A percentile compares a stretch with the other conserved stretches of the same genome.
phyloP scores from a whole-genome alignment of 2,797 vertebrate species.

The Lepidocolaptes lacrymiger region DNA sequence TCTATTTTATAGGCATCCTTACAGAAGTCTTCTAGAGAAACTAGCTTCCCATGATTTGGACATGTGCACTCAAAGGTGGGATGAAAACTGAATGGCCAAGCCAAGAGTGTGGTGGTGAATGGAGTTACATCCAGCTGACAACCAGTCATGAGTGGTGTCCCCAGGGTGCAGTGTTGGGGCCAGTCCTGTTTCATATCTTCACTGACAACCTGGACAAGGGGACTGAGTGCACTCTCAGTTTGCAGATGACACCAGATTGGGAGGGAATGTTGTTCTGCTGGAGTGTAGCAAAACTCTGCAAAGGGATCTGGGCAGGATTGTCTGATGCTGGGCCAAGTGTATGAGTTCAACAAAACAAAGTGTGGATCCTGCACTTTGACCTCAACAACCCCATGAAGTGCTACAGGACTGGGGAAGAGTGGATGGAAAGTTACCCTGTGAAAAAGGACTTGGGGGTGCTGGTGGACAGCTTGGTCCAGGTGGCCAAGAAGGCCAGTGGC shows the following conservation, averaged over 20 bases:
- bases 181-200: background rate
- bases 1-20: background rate
- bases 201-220: background rate
- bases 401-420: too few species aligned
- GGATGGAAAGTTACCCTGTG: background rate
- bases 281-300: background rate
- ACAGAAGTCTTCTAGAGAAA: background rate
- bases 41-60: background rate
- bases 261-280: background rate
- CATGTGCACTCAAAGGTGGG: background rate
- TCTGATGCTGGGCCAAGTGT: background rate
- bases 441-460: background rate
- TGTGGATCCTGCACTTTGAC: background rate
- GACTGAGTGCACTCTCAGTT: background rate
- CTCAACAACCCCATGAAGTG: background rate
- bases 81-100: background rate
- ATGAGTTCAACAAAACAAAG: background rate
- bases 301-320: too few species aligned
- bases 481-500: background rate
- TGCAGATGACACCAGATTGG: background rate
- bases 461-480: accelerated
- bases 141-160: background rate
- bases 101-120: background rate
- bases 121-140: background rate
- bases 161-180: background rate